Conservation (phyloP, 2,888 invertebrate species). For the Eledona agricola region DNA sequence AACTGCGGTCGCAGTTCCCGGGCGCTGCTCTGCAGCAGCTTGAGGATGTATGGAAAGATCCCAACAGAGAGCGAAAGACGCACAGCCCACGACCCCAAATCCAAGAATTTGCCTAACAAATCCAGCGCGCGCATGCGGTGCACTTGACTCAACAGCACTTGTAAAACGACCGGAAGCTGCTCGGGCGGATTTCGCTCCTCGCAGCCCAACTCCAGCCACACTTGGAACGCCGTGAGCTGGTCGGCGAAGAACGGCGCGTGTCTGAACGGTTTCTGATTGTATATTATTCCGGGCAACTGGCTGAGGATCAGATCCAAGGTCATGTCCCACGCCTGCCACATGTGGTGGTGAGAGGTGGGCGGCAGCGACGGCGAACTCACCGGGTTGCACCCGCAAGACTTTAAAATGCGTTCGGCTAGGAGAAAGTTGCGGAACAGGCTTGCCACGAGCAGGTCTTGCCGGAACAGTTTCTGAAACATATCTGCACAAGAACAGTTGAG, state of each 20-base stretch:
- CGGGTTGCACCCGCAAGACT: conserved; percentile 97
- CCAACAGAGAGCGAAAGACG: conserved; percentile 95
- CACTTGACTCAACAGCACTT: conserved; percentile 79
- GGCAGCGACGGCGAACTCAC: conserved; percentile 92
- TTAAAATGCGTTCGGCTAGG: conserved; percentile 93
- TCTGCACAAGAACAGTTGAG: too few species aligned
- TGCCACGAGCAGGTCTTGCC: conserved; percentile 98
- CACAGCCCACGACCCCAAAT: conserved; percentile 96
- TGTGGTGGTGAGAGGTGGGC: conserved; percentile 86
- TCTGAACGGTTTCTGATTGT: conserved; percentile 68
- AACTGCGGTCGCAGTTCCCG: conserved; percentile 90
- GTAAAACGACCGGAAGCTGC: conserved; percentile 96
- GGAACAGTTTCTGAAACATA: conserved; percentile 94
- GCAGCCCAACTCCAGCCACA: conserved; percentile 86
- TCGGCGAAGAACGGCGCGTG: conserved; percentile 97
- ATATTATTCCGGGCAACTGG: conserved; percentile 83
- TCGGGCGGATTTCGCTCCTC: conserved; percentile 87
- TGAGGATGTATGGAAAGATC: conserved; percentile 98
- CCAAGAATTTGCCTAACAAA: conserved; percentile 90
- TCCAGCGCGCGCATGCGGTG: conserved; percentile 96
- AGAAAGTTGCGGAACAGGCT: conserved; percentile 97
- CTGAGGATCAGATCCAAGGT: conserved; percentile 93
- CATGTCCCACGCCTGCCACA: conserved; percentile 99
- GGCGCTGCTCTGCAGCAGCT: conserved; percentile 94
- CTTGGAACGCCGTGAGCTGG: conserved; percentile 97